A percentile compares a stretch with the other conserved stretches of the same genome.
Conservation (phyloP, 2,113 vertebrate genomes). For the Platysteira castanea region DNA sequence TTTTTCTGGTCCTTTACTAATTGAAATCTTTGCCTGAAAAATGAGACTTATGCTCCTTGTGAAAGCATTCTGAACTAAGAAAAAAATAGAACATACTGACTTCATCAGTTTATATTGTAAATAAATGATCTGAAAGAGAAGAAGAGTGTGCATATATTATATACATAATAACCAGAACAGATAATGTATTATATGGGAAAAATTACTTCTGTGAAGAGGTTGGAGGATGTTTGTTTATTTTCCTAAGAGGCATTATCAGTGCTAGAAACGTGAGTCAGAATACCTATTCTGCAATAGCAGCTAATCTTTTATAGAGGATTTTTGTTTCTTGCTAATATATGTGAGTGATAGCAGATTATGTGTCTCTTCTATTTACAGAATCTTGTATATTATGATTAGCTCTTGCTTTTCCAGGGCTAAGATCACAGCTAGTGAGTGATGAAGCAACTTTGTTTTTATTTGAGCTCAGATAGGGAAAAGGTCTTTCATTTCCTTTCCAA, state of each 20-base stretch:
- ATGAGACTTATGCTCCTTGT: neutral
- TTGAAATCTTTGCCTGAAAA: neutral
- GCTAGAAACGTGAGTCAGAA: neutral
- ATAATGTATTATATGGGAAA: neutral
- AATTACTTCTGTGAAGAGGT: neutral
- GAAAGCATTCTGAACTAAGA: neutral
- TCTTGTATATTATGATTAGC: neutral
- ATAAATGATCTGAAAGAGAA: neutral
- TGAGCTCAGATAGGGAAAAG: neutral
- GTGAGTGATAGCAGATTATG: neutral
- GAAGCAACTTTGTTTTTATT: neutral
- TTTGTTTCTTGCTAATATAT: neutral
- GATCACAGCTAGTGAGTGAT: neutral
- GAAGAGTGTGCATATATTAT: neutral
- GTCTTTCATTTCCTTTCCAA: constrained; percentile 15
- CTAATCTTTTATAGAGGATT: neutral
- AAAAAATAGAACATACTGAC: neutral
- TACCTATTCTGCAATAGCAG: neutral
- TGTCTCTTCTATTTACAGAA: neutral
- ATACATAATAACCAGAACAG: neutral
- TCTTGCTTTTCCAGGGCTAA: neutral
- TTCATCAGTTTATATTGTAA: neutral
- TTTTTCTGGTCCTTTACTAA: neutral
- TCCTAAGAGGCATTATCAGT: neutral
- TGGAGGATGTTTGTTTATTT: neutral